Evolutionary conservation across 2,797 vertebrate genomes (phyloP).

Genomic region (Bradypodion pumilum): DNA sequence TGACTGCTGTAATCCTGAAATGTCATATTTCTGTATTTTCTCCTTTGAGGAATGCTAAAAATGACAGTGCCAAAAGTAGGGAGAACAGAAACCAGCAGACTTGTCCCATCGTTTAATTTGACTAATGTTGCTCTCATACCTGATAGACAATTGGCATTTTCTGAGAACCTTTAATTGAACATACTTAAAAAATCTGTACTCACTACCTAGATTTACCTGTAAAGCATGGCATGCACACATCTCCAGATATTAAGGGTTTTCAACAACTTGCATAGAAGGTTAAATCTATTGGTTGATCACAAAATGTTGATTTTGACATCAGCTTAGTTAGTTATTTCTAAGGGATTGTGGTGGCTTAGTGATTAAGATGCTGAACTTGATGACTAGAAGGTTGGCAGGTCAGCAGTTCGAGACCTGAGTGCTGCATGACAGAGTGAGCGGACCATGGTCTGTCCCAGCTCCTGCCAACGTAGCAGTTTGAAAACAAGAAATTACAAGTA

Average conservation of each 20-base stretch:
- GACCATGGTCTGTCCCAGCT: no score
- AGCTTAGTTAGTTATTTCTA: no score
- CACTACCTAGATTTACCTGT: background rate
- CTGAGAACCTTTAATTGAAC: background rate
- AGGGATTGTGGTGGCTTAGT: no score
- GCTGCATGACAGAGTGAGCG: no score
- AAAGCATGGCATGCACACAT: no score
- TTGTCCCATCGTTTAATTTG: background rate
- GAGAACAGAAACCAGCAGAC: background rate
- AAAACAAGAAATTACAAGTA: no score
- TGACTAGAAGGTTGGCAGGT: no score
- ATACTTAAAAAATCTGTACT: background rate
- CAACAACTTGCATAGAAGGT: background rate
- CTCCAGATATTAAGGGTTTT: background rate
- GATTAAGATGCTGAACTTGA: no score
- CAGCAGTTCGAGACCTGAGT: no score
- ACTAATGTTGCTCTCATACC: background rate
- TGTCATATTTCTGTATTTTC: constrained; percentile 2
- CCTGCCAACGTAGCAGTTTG: no score
- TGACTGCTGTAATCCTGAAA: background rate
- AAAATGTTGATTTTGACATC: no score
- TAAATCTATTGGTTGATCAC: no score
- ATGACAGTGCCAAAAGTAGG: background rate
- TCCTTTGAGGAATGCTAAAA: background rate
- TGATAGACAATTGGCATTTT: background rate